Evolutionary conservation across 2,797 vertebrate species (phyloP), one percentile per base, ranked within the genome.

Genomic region (Xenentodon cancila): DNA sequence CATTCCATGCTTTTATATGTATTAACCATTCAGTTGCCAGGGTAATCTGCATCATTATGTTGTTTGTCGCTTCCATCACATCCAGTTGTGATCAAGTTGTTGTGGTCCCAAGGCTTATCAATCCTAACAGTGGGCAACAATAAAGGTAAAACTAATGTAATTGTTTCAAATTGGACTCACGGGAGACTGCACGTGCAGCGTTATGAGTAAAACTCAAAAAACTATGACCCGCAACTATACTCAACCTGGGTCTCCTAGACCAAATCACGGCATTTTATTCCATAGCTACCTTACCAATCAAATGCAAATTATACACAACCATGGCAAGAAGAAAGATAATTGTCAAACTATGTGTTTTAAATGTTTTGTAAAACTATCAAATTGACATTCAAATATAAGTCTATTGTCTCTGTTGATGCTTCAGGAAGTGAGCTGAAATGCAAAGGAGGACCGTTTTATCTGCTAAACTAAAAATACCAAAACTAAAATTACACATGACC

Each of bases 1-100:
- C 44, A 62, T 46, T 69, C 48, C 74, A 75, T 5, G 5, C 25
- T 3, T 25, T 25, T 25, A 25, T 25, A 25, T 25, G 25, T 25
- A 25, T 25, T 25, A 32, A 32, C 32, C 6, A 13, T 37, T 11
- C 34, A 37, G 3, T 37, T 13, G 34, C 34, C 8, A 4, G 9
- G 8, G n/a, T 18, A 44, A 44, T 25, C 25, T 9, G 6, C 44
- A 45, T 9, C 18, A 17, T 0, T 0, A 2, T 19, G 11, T 8
- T 50, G 4, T 16, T 59, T 59, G 18, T 37, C 25, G 12, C 25
- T 21, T 7, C 18, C 9, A 62, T 20, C 18, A 25, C 25, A 25
- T 25, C 25, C 48, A 43, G 48, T 18, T 52, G 21, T 15, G 25
- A 15, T 17, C 34, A 60, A 18, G 49, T 27, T 51, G 48, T 13